Base-by-base conservation (phyloP, 2,888 invertebrate genomes). In the Neocrepidodera transversa region DNA sequence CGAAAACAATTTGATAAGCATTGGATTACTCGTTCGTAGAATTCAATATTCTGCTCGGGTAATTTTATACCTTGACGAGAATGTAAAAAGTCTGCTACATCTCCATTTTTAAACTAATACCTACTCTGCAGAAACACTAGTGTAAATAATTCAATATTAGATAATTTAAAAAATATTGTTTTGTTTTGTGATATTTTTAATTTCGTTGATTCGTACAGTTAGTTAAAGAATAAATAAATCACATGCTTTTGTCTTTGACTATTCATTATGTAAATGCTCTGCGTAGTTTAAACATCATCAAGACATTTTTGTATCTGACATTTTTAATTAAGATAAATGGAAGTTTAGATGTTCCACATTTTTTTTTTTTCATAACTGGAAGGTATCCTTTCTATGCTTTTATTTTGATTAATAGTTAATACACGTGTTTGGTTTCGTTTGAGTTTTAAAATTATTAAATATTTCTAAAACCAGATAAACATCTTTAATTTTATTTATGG, bases 1-100 rank as follows among this genome's bases (percentile, higher is more conserved):
- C 40, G 50, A 45, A 53, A 53, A 53, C 45, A 53, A 53, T 53
- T 53, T 45, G 53, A 53, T 53, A 45, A 53, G 53, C 45, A 30
- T 53, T 35, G 45, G 23, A 36, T 53, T 43, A 45, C 53, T 45
- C 35, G 43, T 53, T 23, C 43, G 11, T 14, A 11, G 23, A 53
- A 53, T 45, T 11, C 45, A 32, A 32, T 45, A 53, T 53, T 23
- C 43, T 32, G 23, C 35, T 45, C 53, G 43, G 35, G 53, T 45
- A 53, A 53, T 53, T 45, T 26, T 26, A 45, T 45, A 45, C 45
- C 20, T 23, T 26, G 20, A 23, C 23, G 23, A 8, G 11, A 14
- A 14, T 38, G 16, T 38, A 38, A 7, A n/a, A n/a, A 11, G 45
- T 10, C 8, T 45, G 45, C 13, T 23, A 36, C 36, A 36, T 36